These are phyloP conservation scores for Piezodorus guildinii DNA, from an alignment of 1,140 invertebrate species.

Conservation along the genomic window DNA sequence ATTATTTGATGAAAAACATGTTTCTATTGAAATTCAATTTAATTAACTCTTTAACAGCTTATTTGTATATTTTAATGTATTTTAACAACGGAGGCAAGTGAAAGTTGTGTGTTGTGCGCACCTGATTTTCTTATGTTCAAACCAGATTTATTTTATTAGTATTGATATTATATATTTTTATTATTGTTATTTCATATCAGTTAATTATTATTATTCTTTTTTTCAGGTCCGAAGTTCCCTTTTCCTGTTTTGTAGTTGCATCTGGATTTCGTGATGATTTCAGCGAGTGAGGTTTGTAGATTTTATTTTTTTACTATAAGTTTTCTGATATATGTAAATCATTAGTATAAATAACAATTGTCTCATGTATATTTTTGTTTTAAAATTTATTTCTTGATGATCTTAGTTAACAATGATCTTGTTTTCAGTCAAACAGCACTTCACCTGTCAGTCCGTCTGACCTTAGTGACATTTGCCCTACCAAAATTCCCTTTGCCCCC, in stretches of 20 bases:
- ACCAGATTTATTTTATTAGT: neutral
- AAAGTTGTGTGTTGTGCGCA: too few relatives aligned
- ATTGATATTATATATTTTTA: neutral
- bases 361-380: neutral
- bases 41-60: too few relatives aligned
- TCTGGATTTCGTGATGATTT: conserved; percentile 14
- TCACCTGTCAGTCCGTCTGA: too few relatives aligned
- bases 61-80: too few relatives aligned
- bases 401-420: neutral
- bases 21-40: too few relatives aligned
- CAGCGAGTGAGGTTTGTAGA: conserved; percentile 11
- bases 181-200: conserved; percentile 8
- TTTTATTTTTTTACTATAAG: neutral
- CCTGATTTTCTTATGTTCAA: too few relatives aligned
- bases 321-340: too few relatives aligned
- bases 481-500: too few relatives aligned
- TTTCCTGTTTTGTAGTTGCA: conserved; percentile 8
- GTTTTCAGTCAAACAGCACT: neutral
- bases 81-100: too few relatives aligned
- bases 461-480: too few relatives aligned
- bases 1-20: too few relatives aligned
- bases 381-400: neutral
- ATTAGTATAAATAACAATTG: too few relatives aligned
- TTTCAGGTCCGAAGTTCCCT: conserved; percentile 8
- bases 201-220: neutral